Conservation (phyloP, 2,797 vertebrate species). For the Arctocebus calabarensis region DNA sequence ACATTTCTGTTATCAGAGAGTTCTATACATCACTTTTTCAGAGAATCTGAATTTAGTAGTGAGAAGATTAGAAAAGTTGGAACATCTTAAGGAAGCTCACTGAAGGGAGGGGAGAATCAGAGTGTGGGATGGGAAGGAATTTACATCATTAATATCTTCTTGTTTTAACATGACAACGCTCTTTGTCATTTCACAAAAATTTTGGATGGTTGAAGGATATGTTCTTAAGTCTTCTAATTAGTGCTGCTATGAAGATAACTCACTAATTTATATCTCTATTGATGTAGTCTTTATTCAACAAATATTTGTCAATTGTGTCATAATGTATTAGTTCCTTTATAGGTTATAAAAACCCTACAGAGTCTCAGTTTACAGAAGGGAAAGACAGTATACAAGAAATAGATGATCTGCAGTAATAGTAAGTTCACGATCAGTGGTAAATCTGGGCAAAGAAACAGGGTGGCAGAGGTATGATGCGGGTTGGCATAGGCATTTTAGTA, state of each 20-base stretch:
- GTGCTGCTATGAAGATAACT: background rate
- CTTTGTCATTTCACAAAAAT: background rate
- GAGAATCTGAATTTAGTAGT: conserved; percentile 10
- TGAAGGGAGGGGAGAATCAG: background rate
- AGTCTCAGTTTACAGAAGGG: background rate
- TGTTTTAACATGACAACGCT: background rate
- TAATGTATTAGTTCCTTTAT: background rate
- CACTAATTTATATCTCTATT: conserved; percentile 26
- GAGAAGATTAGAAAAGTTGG: background rate
- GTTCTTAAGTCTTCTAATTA: background rate
- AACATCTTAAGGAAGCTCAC: background rate
- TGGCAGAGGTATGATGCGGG: background rate
- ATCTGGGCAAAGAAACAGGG: background rate
- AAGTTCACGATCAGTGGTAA: background rate
- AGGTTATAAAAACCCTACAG: background rate
- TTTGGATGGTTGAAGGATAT: background rate
- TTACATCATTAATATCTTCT: background rate
- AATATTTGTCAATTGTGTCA: background rate
- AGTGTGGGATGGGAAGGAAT: background rate
- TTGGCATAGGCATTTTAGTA: background rate
- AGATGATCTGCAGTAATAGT: background rate
- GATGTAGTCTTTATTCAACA: background rate
- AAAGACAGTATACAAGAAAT: background rate
- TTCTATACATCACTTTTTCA: background rate
- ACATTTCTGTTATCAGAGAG: background rate